These are phyloP conservation scores for Lordiphosa fenestrarum DNA, from an alignment of 2,888 invertebrate genomes.

Conservation along the genomic window DNA sequence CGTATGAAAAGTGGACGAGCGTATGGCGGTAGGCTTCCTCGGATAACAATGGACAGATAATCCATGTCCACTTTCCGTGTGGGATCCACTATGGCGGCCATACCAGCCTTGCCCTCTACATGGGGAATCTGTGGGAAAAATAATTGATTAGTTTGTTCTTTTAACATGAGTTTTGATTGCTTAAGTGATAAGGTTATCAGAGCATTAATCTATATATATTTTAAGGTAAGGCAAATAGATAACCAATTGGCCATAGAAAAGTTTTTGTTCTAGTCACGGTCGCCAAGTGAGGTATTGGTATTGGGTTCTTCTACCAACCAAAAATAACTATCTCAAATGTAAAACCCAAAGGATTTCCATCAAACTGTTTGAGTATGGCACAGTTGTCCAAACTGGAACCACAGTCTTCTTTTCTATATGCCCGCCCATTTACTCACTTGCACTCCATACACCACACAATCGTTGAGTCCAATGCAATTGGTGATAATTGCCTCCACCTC, in stretches of 20 bases:
- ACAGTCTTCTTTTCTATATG: too few relatives aligned
- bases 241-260: too few relatives aligned
- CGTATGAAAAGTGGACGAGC: conserved; percentile 95
- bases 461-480: conserved; percentile 86
- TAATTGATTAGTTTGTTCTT: background rate
- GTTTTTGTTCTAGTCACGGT: too few relatives aligned
- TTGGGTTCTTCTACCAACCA: too few relatives aligned
- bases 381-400: too few relatives aligned
- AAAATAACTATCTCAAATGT: too few relatives aligned
- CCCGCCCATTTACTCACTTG: conserved; percentile 82
- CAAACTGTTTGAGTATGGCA: background rate
- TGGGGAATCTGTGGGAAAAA: conserved; percentile 84
- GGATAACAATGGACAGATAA: conserved; percentile 84
- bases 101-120: conserved; percentile 93
- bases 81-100: conserved; percentile 93
- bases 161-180: background rate
- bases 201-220: too few relatives aligned
- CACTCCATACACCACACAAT: conserved; percentile 95
- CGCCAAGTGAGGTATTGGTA: too few relatives aligned
- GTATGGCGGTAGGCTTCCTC: conserved; percentile 89
- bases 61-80: conserved; percentile 83
- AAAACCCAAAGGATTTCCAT: too few relatives aligned
- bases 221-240: too few relatives aligned
- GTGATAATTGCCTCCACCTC: conserved; percentile 96
- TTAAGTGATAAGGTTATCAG: too few relatives aligned